These are phyloP conservation scores for Sminthurinus aureus DNA, from an alignment of 2,888 invertebrate genomes.

Conservation along the genomic window DNA sequence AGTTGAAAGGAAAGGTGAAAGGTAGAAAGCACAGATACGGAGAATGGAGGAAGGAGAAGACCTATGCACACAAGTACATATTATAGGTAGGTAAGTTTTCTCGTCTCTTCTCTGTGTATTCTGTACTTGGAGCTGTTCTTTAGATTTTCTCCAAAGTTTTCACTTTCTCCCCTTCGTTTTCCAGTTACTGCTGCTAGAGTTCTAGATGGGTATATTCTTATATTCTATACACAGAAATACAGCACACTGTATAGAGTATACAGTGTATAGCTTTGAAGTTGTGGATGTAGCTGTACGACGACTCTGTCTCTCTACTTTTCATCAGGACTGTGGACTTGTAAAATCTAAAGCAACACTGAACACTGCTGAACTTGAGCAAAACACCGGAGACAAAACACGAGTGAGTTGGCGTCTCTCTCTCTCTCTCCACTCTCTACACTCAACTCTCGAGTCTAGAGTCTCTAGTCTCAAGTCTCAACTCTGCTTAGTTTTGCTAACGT, in stretches of 20 bases:
- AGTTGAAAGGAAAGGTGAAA: too few species aligned
- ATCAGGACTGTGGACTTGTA: not conserved
- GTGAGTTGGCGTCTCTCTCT: constrained; percentile 1
- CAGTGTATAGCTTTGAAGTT: not conserved
- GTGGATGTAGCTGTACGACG: not conserved
- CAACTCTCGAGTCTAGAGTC: not conserved
- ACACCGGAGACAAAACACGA: not conserved
- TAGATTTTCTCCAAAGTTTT: not conserved
- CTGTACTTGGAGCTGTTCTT: not conserved
- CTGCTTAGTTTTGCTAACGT: too few species aligned
- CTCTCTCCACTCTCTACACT: not conserved
- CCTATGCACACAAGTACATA: constrained; percentile 8
- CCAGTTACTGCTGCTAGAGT: too few species aligned
- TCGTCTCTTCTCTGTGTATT: not conserved
- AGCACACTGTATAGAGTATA: not conserved
- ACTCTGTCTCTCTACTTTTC: not conserved
- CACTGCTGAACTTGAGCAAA: not conserved
- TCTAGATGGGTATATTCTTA: too few species aligned
- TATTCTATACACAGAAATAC: not conserved
- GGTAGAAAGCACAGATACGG: too few species aligned
- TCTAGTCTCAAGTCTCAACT: not conserved
- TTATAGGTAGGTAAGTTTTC: constrained; percentile 13
- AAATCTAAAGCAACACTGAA: not conserved
- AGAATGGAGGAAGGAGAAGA: not conserved
- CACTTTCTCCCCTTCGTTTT: not conserved